Evolutionary conservation across 2,888 invertebrate genomes (phyloP), one percentile per base, ranked within the genome.

Genomic region (Lampropteryx suffumata): DNA sequence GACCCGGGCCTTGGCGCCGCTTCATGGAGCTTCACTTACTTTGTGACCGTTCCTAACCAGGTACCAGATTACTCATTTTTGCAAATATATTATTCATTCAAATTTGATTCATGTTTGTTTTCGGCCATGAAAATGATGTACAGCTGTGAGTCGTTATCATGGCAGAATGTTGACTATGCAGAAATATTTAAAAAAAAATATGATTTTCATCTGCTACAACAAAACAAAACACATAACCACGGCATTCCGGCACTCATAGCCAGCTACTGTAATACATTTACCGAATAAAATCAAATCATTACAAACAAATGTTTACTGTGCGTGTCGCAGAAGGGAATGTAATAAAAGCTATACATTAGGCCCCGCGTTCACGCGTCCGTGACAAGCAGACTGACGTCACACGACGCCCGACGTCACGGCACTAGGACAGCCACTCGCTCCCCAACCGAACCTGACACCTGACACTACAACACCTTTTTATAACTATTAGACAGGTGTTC

Each of bases 281-380:
- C 32, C 13, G 21, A 21, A 2, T 21, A 21, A 21, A 9, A 29
- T 29, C 39, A 27, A 39, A 39, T 39, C 10, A 39, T 39, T 29
- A 8, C 29, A 17, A 14, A 5, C 28, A 17, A n/a, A n/a, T n/a
- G n/a, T n/a, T n/a, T n/a, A n/a, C n/a, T 29, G n/a, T 17, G n/a
- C n/a, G 37, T 3, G 14, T 14, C 29, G 8, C 10, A 21, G 17
- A 10, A 17, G 29, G 39, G 29, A 29, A 39, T 29, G 2, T 10
- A 39, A 29, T 39, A 39, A 10, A 28, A 17, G 29, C 29, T 21
- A 34, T 21, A 17, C 39, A 39, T 39, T 39, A 39, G 28, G 8
- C 12, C 21, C 21, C 5, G n/a, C n/a, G n/a, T n/a, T n/a, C n/a
- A n/a, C 21, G 21, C 21, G 21, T 21, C 34, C 34, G 21, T 34